These are phyloP conservation scores for Tetrapedia diversipes DNA, from an alignment of 2,888 invertebrate genomes.

Conservation along the genomic window DNA sequence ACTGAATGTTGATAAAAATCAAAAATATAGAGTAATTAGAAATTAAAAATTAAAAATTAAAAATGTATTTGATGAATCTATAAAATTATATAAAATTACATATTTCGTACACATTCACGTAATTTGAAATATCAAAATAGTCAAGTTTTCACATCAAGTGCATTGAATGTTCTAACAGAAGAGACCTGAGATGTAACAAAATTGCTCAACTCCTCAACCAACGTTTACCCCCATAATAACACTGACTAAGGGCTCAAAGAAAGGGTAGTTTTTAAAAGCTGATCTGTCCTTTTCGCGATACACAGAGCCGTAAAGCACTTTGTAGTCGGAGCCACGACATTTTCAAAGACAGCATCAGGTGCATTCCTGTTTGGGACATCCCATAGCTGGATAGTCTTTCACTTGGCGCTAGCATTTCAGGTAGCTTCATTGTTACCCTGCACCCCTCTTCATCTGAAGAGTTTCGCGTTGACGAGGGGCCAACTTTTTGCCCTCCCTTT, in stretches of 20 bases:
- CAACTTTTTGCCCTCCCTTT: conserved; percentile 32
- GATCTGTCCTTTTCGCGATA: conserved; percentile 18
- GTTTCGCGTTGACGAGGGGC: conserved; percentile 19
- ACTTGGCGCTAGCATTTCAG: conserved; percentile 30
- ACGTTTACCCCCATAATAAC: neutral
- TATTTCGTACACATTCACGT: too few species aligned
- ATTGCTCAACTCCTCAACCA: neutral
- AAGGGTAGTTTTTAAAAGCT: neutral
- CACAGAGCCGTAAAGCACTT: conserved; percentile 11
- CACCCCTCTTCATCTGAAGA: conserved; percentile 28
- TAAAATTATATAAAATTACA: too few species aligned
- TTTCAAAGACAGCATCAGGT: conserved; percentile 44
- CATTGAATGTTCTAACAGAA: too few species aligned
- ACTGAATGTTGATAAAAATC: too few species aligned
- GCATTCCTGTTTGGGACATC: conserved; percentile 51
- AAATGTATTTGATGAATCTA: too few species aligned
- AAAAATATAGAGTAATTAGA: too few species aligned
- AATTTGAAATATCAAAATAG: too few species aligned
- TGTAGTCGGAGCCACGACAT: conserved; percentile 24
- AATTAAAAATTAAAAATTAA: too few species aligned
- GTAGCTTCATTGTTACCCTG: conserved; percentile 33
- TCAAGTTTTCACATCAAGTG: too few species aligned
- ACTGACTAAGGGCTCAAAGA: neutral
- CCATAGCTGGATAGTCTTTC: conserved; percentile 50
- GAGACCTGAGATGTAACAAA: neutral